These are phyloP conservation scores for Luperina nickerlii DNA, from an alignment of 2,888 invertebrate genomes.

Conservation along the genomic window DNA sequence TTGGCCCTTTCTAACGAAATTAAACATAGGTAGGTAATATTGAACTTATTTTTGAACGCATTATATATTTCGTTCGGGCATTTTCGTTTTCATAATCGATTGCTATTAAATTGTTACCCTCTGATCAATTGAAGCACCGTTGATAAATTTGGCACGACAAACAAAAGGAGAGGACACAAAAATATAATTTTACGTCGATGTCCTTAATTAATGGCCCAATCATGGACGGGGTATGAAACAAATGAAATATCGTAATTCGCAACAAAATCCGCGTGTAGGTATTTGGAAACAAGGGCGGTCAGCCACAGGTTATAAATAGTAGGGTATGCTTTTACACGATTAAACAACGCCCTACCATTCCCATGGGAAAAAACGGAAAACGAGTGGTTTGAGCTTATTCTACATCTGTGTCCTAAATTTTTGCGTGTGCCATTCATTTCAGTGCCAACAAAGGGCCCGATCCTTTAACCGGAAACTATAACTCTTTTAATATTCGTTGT, in stretches of 20 bases:
- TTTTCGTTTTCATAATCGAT: constrained; percentile 26
- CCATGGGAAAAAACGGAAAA: constrained; percentile 5
- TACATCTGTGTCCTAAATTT: not conserved
- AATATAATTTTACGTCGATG: constrained; percentile 66
- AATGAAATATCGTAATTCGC: constrained; percentile 64
- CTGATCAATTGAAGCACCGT: constrained; percentile 49
- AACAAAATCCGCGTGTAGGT: constrained; percentile 29
- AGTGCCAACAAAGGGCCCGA: not conserved
- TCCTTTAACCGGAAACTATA: not conserved
- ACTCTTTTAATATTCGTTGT: constrained; percentile 34
- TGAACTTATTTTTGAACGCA: not conserved
- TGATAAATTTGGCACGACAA: constrained; percentile 55
- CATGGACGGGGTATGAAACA: constrained; percentile 57
- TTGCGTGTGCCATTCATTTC: not conserved
- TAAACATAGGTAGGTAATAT: constrained; percentile 3
- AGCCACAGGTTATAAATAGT: constrained; percentile 55
- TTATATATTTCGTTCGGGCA: not conserved
- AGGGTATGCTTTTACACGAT: constrained; percentile 46
- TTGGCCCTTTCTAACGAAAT: constrained; percentile 21
- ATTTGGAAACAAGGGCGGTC: constrained; percentile 11
- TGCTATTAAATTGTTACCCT: constrained; percentile 38
- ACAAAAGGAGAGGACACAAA: constrained; percentile 53
- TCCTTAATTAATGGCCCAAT: constrained; percentile 68
- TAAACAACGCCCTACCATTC: constrained; percentile 23
- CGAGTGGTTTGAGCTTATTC: not conserved